A percentile compares a stretch with the other conserved stretches of the same genome.
Evolutionary conservation across 2,797 vertebrate genomes (phyloP).

Genomic region (Thalassophryne amazonica): DNA sequence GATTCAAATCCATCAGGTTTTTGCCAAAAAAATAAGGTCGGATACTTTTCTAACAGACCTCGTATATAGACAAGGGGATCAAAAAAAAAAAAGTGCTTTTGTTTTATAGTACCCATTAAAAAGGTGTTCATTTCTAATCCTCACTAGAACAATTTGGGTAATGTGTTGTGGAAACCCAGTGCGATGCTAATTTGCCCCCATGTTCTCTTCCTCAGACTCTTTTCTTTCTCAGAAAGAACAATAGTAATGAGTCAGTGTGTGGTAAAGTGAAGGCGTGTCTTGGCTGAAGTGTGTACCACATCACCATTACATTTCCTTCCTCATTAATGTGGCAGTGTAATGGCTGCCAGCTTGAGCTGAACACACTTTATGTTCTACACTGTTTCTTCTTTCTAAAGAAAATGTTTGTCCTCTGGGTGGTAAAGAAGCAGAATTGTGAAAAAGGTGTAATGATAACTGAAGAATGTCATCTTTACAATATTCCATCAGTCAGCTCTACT

Average conservation of each 20-base stretch:
- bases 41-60: too few relatives aligned
- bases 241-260: slow-evolving; percentile 32
- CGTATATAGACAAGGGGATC: too few relatives aligned
- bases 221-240: slow-evolving; percentile 12
- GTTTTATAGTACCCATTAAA: slow-evolving; percentile 8
- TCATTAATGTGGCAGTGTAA: slow-evolving; percentile 12
- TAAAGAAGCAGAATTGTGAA: neutral
- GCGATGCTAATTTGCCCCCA: slow-evolving; percentile 44
- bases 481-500: too few relatives aligned
- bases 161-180: slow-evolving; percentile 45
- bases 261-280: slow-evolving; percentile 28
- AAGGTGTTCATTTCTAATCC: slow-evolving; percentile 31
- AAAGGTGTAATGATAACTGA: too few relatives aligned
- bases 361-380: neutral
- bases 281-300: slow-evolving; percentile 13
- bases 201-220: slow-evolving; percentile 30
- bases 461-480: too few relatives aligned
- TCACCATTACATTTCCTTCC: slow-evolving; percentile 1
- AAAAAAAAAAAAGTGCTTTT: neutral
- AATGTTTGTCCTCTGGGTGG: neutral
- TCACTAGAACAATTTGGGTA: slow-evolving; percentile 41
- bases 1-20: too few relatives aligned
- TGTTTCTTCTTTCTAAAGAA: neutral
- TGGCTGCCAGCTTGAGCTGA: slow-evolving; percentile 1
- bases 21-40: too few relatives aligned